Percentiles rank a stretch among this genome's conserved stretches.
These are phyloP conservation scores for Hippopotamyrus pictus DNA, from an alignment of 2,797 vertebrate species.

Conservation along the genomic window DNA sequence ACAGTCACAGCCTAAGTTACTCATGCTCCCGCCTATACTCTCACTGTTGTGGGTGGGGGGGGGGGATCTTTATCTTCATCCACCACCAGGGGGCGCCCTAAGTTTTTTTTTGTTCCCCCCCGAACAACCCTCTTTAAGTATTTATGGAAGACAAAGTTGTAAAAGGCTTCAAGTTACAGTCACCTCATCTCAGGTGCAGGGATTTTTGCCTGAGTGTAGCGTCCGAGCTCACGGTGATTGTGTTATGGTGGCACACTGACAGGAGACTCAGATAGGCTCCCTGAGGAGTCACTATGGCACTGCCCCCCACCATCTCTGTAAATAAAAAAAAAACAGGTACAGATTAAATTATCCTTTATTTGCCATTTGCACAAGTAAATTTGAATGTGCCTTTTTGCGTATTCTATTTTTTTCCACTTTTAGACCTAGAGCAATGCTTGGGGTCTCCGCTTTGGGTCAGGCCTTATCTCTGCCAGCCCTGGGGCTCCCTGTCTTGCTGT, in stretches of 20 bases:
- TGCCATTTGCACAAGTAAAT: neutral
- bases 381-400: neutral
- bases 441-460: neutral
- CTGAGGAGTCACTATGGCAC: neutral
- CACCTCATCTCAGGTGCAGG: too few relatives aligned
- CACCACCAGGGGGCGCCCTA: neutral
- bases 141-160: neutral
- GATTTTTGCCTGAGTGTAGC: neutral
- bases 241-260: neutral
- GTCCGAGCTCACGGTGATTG: neutral
- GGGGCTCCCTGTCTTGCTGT: too few relatives aligned
- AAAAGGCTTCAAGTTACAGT: neutral
- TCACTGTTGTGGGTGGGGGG: neutral
- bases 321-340: neutral
- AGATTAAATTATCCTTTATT: neutral
- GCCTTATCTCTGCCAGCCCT: too few relatives aligned
- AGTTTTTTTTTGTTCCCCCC: neutral
- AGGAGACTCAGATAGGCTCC: neutral
- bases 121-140: neutral
- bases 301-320: neutral
- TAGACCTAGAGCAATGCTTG: neutral
- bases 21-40: neutral
- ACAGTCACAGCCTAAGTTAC: neutral
- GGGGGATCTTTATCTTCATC: neutral
- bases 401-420: neutral